Evolutionary conservation across 2,113 vertebrate species (phyloP), one percentile per base, ranked within the genome.

Genomic region (Eupsittula cactorum): DNA sequence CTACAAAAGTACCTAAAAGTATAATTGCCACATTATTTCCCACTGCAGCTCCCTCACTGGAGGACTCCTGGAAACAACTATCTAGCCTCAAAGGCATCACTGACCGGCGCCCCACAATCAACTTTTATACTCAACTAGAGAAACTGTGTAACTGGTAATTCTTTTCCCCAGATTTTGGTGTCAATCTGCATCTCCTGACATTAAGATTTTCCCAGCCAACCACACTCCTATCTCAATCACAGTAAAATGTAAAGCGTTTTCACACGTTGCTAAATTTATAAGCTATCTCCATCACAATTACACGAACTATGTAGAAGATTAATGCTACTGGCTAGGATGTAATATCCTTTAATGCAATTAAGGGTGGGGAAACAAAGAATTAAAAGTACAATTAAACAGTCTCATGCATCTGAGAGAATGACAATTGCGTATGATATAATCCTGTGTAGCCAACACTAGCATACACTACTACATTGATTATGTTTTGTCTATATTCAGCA

Each of bases 151-250:
- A 87, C n/a, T 82, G 78, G 25, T 2, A 79, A 64, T 85, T 85
- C 69, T 76, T 90, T 68, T 27, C 74, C 50, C 44, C 35, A 53
- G 29, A 42, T 62, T 79, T 50, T 27, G 52, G 74, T 92, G 84
- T 64, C 93, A 91, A 64, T 79, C 57, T 59, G 8, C 24, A 53
- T 76, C 87, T 87, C 62, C 27, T 7, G 7, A 63, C 27, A 42
- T 31, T 84, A 93, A 85, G 74, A 75, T 68, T 70, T 85, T 91
- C 82, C 90, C 78, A 93, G 84, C 62, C 78, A 96, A 27, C 81
- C 42, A 78, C 55, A 64, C 29, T 94, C 47, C 39, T 82, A 87
- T 82, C 81, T 95, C 87, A 87, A 70, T 42, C 90, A 55, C 60
- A 71, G 47, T 37, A 86, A 59, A 59, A 87, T 9, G 49, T 1